phyloP scores from a whole-genome alignment of 2,797 vertebrate species.

The Masticophis lateralis region DNA sequence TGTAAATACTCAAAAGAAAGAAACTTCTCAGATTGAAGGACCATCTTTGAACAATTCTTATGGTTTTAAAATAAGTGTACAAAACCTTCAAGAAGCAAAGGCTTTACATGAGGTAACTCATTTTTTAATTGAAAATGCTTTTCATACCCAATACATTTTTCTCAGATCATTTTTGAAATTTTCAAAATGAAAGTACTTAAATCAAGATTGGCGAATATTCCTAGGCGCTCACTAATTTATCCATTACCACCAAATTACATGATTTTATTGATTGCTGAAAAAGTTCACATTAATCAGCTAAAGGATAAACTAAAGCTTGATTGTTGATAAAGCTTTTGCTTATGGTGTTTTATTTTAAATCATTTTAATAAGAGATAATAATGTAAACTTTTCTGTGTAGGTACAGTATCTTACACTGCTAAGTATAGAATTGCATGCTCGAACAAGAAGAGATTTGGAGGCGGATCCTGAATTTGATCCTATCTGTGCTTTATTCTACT shows the following conservation, averaged over 20 bases:
- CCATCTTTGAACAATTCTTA: slow-evolving; percentile 94
- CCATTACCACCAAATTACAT: background rate
- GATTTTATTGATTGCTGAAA: background rate
- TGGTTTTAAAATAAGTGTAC: slow-evolving; percentile 95
- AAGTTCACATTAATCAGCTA: background rate
- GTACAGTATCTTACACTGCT: slow-evolving; percentile 92
- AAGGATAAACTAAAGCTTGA: background rate
- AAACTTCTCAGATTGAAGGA: slow-evolving; percentile 92
- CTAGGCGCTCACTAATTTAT: background rate
- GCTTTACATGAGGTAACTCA: slow-evolving; percentile 91
- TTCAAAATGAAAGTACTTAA: background rate
- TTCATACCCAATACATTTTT: background rate
- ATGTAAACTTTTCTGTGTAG: slow-evolving; percentile 68
- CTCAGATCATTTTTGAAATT: background rate
- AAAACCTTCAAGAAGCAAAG: slow-evolving; percentile 96
- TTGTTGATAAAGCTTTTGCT: background rate
- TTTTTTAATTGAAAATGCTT: background rate
- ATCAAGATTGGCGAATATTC: background rate
- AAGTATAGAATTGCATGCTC: slow-evolving; percentile 93
- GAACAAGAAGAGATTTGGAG: slow-evolving; percentile 90
- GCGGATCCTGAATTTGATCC: slow-evolving; percentile 98
- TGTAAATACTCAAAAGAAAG: slow-evolving; percentile 84
- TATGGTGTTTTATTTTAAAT: background rate
- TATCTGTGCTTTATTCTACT: slow-evolving; percentile 98
- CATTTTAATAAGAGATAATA: background rate